phyloP scores from a whole-genome alignment of 2,797 vertebrate species.

The Diglossa cyanea region DNA sequence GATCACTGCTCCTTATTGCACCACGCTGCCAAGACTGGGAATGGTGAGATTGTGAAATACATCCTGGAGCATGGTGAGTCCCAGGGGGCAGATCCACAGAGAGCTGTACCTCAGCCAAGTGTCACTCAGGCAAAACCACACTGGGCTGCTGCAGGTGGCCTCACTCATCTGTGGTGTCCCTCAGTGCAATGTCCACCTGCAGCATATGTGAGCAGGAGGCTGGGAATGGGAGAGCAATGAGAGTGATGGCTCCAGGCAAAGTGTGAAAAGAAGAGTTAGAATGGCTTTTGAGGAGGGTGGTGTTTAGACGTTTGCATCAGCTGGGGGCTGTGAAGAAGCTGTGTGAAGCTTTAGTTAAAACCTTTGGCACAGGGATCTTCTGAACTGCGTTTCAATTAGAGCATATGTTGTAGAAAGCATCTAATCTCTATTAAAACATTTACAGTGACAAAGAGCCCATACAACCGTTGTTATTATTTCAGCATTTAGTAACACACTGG shows the following conservation, averaged over 20 bases:
- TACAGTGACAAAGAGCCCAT: not conserved
- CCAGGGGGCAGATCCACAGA: not conserved
- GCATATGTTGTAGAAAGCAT: not conserved
- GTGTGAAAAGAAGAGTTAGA: not conserved
- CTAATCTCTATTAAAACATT: not conserved
- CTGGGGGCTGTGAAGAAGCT: not conserved
- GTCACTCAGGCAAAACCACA: not conserved
- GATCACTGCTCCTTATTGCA: constrained; percentile 88
- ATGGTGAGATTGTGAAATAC: constrained; percentile 86
- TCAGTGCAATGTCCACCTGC: not conserved
- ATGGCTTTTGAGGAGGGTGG: not conserved
- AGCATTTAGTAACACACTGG: not conserved
- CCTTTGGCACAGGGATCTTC: not conserved
- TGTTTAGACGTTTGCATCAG: not conserved
- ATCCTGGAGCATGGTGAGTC: constrained; percentile 91
- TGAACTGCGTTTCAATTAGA: not conserved
- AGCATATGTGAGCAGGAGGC: not conserved
- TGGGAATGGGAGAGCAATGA: not conserved
- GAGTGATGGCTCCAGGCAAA: not conserved
- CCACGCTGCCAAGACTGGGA: constrained; percentile 87
- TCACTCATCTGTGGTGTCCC: not conserved
- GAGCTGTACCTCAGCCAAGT: not conserved
- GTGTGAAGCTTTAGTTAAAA: not conserved
- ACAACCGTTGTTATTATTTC: not conserved
- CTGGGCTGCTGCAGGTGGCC: fast-evolving